Conservation (phyloP, 2,797 vertebrate species). For the Acanthurus lineatus region DNA sequence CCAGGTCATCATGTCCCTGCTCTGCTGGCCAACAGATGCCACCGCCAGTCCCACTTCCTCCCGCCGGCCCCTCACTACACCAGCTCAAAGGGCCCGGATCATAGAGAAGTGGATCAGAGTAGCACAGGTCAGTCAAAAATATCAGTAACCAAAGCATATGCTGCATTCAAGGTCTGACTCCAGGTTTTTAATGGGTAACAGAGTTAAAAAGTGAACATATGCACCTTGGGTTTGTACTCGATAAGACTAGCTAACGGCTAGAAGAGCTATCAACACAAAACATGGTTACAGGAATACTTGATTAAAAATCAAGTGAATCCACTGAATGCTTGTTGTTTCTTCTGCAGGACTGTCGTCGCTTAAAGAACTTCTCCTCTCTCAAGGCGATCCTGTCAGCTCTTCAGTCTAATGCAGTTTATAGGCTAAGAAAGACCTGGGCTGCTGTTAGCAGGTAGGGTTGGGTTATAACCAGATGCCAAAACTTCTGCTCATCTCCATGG, state of each 20-base stretch:
- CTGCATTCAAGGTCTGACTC: too few species aligned
- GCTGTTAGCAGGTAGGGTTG: constrained; percentile 80
- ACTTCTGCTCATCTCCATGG: neutral
- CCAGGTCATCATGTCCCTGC: constrained; percentile 88
- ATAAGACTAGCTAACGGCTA: neutral
- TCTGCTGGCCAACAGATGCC: constrained; percentile 67
- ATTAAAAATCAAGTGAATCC: neutral
- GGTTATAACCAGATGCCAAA: constrained; percentile 3
- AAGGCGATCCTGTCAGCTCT: constrained; percentile 91
- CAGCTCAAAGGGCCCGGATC: constrained; percentile 83
- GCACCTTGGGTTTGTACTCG: neutral
- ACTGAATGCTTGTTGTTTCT: constrained; percentile 1
- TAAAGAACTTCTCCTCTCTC: constrained; percentile 92
- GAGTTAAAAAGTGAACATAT: neutral
- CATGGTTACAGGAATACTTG: neutral
- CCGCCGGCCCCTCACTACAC: constrained; percentile 56
- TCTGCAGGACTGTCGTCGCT: constrained; percentile 86
- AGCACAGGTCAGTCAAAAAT: constrained; percentile 83
- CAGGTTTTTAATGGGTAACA: too few species aligned
- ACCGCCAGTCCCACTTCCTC: constrained; percentile 73
- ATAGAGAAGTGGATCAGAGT: constrained; percentile 91
- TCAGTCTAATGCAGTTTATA: constrained; percentile 91
- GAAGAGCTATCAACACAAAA: neutral
- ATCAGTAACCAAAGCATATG: neutral
- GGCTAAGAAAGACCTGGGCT: constrained; percentile 91